A percentile compares a stretch with the other conserved stretches of the same genome.
Evolutionary conservation across 2,888 invertebrate species (phyloP).

Genomic region (Hypomecis punctinalis): DNA sequence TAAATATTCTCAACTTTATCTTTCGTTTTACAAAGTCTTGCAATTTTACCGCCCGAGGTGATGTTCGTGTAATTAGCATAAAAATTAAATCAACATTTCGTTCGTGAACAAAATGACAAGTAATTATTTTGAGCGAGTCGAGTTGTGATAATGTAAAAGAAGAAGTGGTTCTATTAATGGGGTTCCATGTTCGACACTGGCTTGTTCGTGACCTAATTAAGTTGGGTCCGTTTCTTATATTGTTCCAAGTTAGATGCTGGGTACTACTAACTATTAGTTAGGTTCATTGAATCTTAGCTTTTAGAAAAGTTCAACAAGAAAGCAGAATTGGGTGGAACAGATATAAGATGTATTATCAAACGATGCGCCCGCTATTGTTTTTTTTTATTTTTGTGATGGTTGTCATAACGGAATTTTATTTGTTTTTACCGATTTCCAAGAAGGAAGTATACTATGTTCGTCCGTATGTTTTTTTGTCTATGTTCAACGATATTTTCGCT

Average conservation of each 20-base stretch:
- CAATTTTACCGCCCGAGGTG: slow-evolving; percentile 42
- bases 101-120: slow-evolving; percentile 62
- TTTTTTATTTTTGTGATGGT: too few relatives aligned
- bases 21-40: slow-evolving; percentile 41
- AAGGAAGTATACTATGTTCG: too few relatives aligned
- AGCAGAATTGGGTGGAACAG: background rate
- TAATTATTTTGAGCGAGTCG: slow-evolving; percentile 68
- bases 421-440: too few relatives aligned
- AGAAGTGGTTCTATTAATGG: slow-evolving; percentile 76
- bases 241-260: slow-evolving; percentile 55
- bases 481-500: too few relatives aligned
- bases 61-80: slow-evolving; percentile 54
- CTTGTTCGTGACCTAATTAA: slow-evolving; percentile 79
- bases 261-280: slow-evolving; percentile 25
- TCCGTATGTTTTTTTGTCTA: too few relatives aligned
- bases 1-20: slow-evolving; percentile 36
- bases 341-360: too few relatives aligned
- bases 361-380: too few relatives aligned
- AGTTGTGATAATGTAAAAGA: slow-evolving; percentile 66
- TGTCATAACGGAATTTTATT: too few relatives aligned
- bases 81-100: slow-evolving; percentile 62
- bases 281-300: background rate
- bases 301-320: background rate
- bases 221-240: slow-evolving; percentile 66
- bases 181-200: slow-evolving; percentile 71